Percentiles rank a stretch among this genome's conserved stretches.
phyloP scores from a whole-genome alignment of 2,888 invertebrate species.

The Arenicola marina region DNA sequence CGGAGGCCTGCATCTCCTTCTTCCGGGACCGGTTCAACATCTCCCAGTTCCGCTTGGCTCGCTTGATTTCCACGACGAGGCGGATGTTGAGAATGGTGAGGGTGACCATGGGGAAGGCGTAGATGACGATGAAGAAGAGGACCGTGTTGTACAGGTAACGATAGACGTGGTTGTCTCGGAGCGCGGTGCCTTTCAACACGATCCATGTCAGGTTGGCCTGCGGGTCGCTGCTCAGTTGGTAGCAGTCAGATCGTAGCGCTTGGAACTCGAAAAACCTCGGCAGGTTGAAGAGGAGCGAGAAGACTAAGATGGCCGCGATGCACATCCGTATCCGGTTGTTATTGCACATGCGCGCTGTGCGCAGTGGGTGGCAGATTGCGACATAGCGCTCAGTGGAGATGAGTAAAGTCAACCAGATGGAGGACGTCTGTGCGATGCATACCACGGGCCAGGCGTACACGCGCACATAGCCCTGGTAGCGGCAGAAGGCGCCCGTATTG shows the following conservation, averaged over 20 bases:
- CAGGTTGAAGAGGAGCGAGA: conserved; percentile 41
- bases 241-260: conserved; percentile 11
- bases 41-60: conserved; percentile 38
- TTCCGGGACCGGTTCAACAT: conserved; percentile 44
- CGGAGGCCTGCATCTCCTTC: conserved; percentile 52
- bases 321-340: conserved; percentile 34
- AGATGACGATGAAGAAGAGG: conserved; percentile 42
- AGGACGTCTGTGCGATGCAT: conserved; percentile 40
- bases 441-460: conserved; percentile 36
- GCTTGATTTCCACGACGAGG: conserved; percentile 49
- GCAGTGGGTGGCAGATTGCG: conserved; percentile 54
- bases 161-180: conserved; percentile 31
- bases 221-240: background rate
- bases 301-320: conserved; percentile 40
- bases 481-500: conserved; percentile 24
- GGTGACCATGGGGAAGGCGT: conserved; percentile 44
- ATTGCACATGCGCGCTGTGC: conserved; percentile 43
- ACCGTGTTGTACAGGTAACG: conserved; percentile 39
- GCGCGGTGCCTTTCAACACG: conserved; percentile 16
- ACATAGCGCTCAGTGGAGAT: conserved; percentile 56
- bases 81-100: conserved; percentile 49
- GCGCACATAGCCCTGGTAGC: conserved; percentile 27
- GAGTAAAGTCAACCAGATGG: conserved; percentile 56
- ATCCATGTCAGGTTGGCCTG: conserved; percentile 18
- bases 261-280: conserved; percentile 49